Percentiles rank a stretch among this genome's conserved stretches.
phyloP scores from a whole-genome alignment of 2,888 invertebrate species.

The Oxystoma pomonae region DNA sequence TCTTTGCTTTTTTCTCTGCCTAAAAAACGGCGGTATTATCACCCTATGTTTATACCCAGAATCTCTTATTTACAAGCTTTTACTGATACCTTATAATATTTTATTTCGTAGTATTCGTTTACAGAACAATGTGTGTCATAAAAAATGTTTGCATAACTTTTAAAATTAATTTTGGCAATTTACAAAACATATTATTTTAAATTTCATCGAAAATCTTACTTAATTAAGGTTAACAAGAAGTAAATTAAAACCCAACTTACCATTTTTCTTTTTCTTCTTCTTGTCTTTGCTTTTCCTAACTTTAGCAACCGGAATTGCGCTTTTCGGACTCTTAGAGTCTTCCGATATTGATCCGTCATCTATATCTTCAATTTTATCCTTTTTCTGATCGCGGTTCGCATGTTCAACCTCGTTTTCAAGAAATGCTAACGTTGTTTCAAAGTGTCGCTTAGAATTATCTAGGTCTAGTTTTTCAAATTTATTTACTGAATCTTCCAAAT shows the following conservation, averaged over 20 bases:
- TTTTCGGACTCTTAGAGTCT: slow-evolving; percentile 29
- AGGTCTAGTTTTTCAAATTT: background rate
- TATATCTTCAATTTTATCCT: background rate
- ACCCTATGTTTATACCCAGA: no score
- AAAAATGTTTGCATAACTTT: no score
- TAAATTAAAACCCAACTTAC: slow-evolving; percentile 8
- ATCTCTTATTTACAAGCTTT: no score
- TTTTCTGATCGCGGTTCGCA: slow-evolving; percentile 8
- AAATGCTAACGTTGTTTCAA: slow-evolving; percentile 21
- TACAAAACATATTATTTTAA: no score
- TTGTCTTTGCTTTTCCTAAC: slow-evolving; percentile 36
- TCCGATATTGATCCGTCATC: slow-evolving; percentile 20
- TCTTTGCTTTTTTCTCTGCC: no score
- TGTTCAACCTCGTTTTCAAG: slow-evolving; percentile 29
- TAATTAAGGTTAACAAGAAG: no score
- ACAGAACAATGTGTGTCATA: no score
- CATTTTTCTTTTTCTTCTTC: slow-evolving; percentile 22
- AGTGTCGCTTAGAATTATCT: slow-evolving; percentile 7
- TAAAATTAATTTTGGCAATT: no score
- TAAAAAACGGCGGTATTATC: no score
- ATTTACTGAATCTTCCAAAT: background rate
- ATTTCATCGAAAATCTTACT: no score
- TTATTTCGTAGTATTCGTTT: no score
- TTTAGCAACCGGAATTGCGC: slow-evolving; percentile 42
- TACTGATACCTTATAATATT: no score